Percentiles rank a stretch among this genome's conserved stretches.
These are phyloP conservation scores for Micronycteris hirsuta DNA, from an alignment of 2,113 vertebrate genomes.

Conservation along the genomic window DNA sequence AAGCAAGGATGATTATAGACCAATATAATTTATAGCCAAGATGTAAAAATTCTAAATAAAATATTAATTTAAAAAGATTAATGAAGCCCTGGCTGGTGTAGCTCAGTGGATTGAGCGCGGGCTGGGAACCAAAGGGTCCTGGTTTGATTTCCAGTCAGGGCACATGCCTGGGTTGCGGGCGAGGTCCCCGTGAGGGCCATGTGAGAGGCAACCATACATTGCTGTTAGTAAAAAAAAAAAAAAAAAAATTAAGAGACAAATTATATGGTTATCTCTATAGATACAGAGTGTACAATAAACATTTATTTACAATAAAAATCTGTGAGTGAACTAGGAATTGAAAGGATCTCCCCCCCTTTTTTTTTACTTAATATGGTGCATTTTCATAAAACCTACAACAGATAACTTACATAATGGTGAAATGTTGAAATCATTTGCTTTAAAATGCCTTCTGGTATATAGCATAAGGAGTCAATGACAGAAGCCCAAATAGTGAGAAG, in stretches of 20 bases:
- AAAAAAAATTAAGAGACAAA: neutral
- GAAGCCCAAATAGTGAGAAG: neutral
- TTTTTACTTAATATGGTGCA: neutral
- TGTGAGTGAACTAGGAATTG: neutral
- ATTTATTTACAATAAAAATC: neutral
- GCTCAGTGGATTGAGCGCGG: too few relatives aligned
- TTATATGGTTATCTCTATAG: neutral
- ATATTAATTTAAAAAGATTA: neutral
- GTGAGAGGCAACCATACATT: too few relatives aligned
- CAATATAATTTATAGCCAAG: neutral
- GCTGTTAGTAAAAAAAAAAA: too few relatives aligned
- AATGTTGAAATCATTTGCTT: neutral
- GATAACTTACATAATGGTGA: neutral
- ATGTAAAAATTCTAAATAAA: neutral
- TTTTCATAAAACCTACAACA: neutral
- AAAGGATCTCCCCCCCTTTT: neutral
- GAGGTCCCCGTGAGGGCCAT: too few relatives aligned
- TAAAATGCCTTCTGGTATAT: neutral
- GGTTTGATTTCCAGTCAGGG: too few relatives aligned
- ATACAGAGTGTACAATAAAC: neutral
- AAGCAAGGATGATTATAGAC: neutral
- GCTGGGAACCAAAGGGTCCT: too few relatives aligned
- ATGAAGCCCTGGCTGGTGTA: too few relatives aligned
- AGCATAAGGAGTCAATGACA: neutral
- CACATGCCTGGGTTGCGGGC: too few relatives aligned